Evolutionary conservation across 2,113 vertebrate species (phyloP).

Genomic region (Petaurus breviceps): DNA sequence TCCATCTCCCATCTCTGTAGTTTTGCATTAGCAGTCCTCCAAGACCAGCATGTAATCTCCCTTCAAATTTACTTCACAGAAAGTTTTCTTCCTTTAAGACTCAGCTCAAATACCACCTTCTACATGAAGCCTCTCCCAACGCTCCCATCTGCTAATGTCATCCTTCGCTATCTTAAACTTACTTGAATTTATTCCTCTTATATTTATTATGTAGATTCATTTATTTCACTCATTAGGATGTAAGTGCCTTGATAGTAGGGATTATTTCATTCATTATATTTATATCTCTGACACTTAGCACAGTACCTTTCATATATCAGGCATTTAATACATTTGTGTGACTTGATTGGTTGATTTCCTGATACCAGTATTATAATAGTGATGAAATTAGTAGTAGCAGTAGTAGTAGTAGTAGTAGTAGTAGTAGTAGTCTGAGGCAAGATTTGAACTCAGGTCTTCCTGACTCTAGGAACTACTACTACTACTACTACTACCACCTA

Average conservation of each 20-base stretch:
- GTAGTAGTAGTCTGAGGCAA: no score
- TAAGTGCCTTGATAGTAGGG: not conserved
- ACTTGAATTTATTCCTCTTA: not conserved
- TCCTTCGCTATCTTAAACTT: not conserved
- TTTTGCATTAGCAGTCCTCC: not conserved
- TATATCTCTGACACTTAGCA: not conserved
- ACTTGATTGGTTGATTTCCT: not conserved
- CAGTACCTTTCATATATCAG: no score
- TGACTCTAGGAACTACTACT: no score
- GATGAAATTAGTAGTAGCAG: no score
- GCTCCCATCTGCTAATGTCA: not conserved
- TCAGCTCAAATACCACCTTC: not conserved
- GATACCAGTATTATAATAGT: not conserved
- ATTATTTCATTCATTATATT: not conserved
- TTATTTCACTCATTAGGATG: not conserved
- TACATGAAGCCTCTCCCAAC: not conserved
- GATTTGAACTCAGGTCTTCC: no score
- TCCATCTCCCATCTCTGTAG: not conserved
- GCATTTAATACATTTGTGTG: not conserved
- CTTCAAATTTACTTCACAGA: not conserved
- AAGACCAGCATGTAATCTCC: not conserved
- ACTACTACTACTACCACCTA: not conserved
- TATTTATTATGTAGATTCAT: not conserved
- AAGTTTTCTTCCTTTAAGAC: not conserved
- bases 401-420: no score